Evolutionary conservation across 1,140 invertebrate genomes (phyloP).

Genomic region (Stegodyphus dumicola): DNA sequence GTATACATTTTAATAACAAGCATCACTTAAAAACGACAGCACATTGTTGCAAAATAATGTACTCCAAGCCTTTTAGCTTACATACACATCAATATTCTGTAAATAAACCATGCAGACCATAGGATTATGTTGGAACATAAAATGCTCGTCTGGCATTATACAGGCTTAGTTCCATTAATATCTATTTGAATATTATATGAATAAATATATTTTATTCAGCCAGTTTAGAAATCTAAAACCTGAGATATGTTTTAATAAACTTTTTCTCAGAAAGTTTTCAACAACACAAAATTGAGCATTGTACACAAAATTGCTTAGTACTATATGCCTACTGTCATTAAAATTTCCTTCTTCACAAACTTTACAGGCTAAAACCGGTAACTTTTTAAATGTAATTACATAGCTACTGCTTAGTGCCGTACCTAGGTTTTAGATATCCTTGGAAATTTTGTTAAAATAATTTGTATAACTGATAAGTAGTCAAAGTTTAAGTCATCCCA

Average conservation of each 20-base stretch:
- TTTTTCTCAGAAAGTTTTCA: constrained; percentile 22
- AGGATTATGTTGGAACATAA: background rate
- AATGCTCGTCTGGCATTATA: background rate
- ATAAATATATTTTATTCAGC: background rate
- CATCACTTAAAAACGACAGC: constrained; percentile 52
- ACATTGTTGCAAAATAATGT: constrained; percentile 50
- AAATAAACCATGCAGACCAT: constrained; percentile 36
- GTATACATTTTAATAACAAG: constrained; percentile 54
- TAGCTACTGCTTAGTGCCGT: too few species aligned
- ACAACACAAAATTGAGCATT: constrained; percentile 57
- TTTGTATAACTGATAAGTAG: too few species aligned
- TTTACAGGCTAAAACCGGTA: background rate
- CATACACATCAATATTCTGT: constrained; percentile 35
- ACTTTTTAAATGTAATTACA: too few species aligned
- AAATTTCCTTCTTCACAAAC: constrained; percentile 39
- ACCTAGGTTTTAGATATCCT: too few species aligned
- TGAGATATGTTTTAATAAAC: constrained; percentile 51
- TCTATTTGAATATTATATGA: background rate
- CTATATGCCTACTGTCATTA: constrained; percentile 52
- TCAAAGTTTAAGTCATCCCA: too few species aligned
- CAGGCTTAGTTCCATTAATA: background rate
- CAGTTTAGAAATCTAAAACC: background rate
- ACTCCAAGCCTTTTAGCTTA: constrained; percentile 12
- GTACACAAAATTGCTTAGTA: constrained; percentile 46
- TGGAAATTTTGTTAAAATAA: too few species aligned